Conservation (phyloP, 2,888 invertebrate genomes). For the Nesidiocoris tenuis region DNA sequence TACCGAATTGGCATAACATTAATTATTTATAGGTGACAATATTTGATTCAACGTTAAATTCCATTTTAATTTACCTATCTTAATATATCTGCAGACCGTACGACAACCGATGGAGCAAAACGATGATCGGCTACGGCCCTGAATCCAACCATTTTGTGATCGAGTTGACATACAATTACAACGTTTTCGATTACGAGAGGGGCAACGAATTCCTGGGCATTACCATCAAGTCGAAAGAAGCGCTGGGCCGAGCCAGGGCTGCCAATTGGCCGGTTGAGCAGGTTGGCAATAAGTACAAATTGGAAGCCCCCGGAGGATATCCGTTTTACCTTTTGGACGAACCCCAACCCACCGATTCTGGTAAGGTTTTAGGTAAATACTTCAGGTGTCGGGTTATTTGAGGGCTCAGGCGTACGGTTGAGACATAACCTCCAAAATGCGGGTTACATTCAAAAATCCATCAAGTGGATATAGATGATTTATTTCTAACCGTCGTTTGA, state of each 20-base stretch:
- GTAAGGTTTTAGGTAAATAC: slow-evolving; percentile 55
- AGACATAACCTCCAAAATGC: too few relatives aligned
- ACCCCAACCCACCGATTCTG: slow-evolving; percentile 65
- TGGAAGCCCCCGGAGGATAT: slow-evolving; percentile 91
- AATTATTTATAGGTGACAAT: too few relatives aligned
- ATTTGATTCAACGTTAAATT: too few relatives aligned
- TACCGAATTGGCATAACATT: too few relatives aligned
- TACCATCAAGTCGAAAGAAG: slow-evolving; percentile 76
- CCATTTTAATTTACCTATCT: too few relatives aligned
- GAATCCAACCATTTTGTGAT: slow-evolving; percentile 94
- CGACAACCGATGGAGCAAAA: slow-evolving; percentile 97
- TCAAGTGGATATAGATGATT: too few relatives aligned
- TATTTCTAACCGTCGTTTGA: too few relatives aligned
- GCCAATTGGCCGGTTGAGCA: slow-evolving; percentile 72
- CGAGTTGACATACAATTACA: slow-evolving; percentile 97
- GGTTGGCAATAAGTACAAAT: slow-evolving; percentile 62
- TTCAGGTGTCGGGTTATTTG: background rate
- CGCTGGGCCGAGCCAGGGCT: slow-evolving; percentile 69
- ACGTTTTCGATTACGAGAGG: slow-evolving; percentile 77
- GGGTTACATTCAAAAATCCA: too few relatives aligned
- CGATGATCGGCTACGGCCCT: slow-evolving; percentile 97
- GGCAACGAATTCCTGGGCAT: slow-evolving; percentile 85
- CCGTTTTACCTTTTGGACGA: slow-evolving; percentile 78
- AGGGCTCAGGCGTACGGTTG: too few relatives aligned
- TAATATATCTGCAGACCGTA: slow-evolving; percentile 79